phyloP scores from a whole-genome alignment of 1,140 invertebrate species.

The Onthophagus taurus region DNA sequence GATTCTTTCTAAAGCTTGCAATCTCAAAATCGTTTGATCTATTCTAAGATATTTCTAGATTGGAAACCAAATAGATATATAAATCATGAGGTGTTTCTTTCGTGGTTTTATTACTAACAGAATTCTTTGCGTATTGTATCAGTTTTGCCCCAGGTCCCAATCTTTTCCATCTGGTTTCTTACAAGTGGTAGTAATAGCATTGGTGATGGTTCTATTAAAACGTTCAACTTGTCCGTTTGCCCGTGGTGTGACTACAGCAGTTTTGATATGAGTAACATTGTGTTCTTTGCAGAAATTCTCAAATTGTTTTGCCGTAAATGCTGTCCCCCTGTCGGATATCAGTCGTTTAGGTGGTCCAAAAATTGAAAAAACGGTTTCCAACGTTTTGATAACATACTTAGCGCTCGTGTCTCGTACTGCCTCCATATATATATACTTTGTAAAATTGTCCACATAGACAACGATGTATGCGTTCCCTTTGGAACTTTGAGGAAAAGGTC shows the following conservation, averaged over 20 bases:
- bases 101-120: slow-evolving; percentile 1
- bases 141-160: slow-evolving; percentile 7
- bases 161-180: no score
- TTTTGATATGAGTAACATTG: slow-evolving; percentile 25
- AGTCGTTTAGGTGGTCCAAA: slow-evolving; percentile 29
- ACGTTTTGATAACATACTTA: slow-evolving; percentile 9
- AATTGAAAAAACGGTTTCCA: slow-evolving; percentile 8
- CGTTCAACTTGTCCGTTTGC: slow-evolving; percentile 25
- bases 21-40: no score
- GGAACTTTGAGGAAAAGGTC: slow-evolving; percentile 25
- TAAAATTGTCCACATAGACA: slow-evolving; percentile 26
- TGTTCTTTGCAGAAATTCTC: slow-evolving; percentile 21
- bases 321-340: slow-evolving; percentile 30
- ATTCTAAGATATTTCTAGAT: no score
- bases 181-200: no score
- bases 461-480: slow-evolving; percentile 25
- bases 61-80: no score
- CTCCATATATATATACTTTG: slow-evolving; percentile 21
- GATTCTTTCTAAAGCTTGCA: no score
- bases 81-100: background rate
- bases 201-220: slow-evolving; percentile 12
- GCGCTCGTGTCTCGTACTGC: slow-evolving; percentile 19
- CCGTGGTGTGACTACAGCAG: slow-evolving; percentile 27
- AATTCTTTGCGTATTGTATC: background rate
- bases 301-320: slow-evolving; percentile 29